Percentiles rank a stretch among this genome's conserved stretches.
Conservation (phyloP, 2,797 vertebrate genomes). For the Sphenopsis melanotis region DNA sequence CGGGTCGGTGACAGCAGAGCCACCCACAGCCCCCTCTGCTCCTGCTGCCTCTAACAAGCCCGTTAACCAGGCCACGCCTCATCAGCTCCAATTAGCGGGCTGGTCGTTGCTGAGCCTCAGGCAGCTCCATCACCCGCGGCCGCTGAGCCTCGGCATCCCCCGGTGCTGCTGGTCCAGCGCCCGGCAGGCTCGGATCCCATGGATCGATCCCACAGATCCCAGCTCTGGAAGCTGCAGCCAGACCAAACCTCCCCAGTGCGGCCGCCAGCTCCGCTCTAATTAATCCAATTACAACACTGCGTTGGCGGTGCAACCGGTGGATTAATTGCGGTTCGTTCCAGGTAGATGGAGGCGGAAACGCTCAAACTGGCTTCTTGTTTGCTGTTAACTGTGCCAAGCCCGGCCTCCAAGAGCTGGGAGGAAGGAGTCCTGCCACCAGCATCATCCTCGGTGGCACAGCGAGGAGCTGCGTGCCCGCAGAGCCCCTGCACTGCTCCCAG, state of each 20-base stretch:
- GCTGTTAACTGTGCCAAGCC: background rate
- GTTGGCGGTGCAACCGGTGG: background rate
- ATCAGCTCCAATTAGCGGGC: background rate
- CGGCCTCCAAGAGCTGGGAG: background rate
- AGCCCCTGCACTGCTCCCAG: fast-evolving
- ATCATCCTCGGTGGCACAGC: fast-evolving
- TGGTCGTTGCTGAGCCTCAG: background rate
- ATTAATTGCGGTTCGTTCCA: background rate
- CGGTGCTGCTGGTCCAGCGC: fast-evolving
- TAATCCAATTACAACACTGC: constrained; percentile 11
- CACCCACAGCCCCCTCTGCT: background rate
- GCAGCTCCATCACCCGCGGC: fast-evolving
- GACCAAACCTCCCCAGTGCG: background rate
- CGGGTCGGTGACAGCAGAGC: background rate
- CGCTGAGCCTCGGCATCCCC: background rate
- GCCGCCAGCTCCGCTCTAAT: background rate
- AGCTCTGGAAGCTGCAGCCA: background rate
- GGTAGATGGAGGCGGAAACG: background rate
- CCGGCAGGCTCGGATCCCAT: fast-evolving
- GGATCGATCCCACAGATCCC: fast-evolving
- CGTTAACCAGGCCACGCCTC: background rate
- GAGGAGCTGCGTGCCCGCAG: background rate
- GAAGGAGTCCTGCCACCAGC: background rate
- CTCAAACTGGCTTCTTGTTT: background rate
- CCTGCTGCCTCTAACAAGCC: background rate